Evolutionary conservation across 2,797 vertebrate genomes (phyloP).

Genomic region (Muscicapa striata): DNA sequence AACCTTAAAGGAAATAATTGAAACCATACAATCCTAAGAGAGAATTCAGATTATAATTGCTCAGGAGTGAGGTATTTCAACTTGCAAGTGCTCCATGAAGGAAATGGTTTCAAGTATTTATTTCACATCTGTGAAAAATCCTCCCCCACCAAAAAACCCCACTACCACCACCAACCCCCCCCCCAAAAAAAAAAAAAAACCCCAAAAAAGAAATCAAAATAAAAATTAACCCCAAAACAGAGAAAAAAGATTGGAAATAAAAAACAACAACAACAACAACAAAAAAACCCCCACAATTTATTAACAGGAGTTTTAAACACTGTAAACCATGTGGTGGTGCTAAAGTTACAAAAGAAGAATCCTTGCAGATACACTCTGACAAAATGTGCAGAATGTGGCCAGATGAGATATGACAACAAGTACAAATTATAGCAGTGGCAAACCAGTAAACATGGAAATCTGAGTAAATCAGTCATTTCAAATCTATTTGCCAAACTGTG

Average conservation of each 20-base stretch:
- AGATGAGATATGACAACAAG: slow-evolving; percentile 37
- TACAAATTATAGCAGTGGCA: slow-evolving; percentile 57
- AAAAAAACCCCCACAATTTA: background rate
- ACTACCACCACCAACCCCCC: no score
- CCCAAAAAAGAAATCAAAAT: no score
- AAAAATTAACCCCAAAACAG: fast-evolving
- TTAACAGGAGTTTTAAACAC: slow-evolving; percentile 11
- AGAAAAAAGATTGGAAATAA: fast-evolving
- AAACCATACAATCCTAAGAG: background rate
- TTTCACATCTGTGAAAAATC: background rate
- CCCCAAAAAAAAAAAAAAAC: no score
- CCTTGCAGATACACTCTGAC: background rate
- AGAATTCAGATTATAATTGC: background rate
- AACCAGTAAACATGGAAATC: slow-evolving; percentile 61
- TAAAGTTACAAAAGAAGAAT: slow-evolving; percentile 56
- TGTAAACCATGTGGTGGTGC: slow-evolving; percentile 66
- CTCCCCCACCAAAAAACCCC: fast-evolving
- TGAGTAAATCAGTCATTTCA: slow-evolving; percentile 64
- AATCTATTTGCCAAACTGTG: slow-evolving; percentile 64
- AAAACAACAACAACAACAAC: no score
- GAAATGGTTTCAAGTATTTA: background rate
- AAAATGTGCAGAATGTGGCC: background rate
- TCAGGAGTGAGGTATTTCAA: background rate
- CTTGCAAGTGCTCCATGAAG: background rate
- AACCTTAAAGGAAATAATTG: background rate